Percentiles rank a stretch among this genome's conserved stretches.
Conservation (phyloP, 30 jellyfish, hydroid and myxozoan genomes). For the Chrysaora quinquecirrha region DNA sequence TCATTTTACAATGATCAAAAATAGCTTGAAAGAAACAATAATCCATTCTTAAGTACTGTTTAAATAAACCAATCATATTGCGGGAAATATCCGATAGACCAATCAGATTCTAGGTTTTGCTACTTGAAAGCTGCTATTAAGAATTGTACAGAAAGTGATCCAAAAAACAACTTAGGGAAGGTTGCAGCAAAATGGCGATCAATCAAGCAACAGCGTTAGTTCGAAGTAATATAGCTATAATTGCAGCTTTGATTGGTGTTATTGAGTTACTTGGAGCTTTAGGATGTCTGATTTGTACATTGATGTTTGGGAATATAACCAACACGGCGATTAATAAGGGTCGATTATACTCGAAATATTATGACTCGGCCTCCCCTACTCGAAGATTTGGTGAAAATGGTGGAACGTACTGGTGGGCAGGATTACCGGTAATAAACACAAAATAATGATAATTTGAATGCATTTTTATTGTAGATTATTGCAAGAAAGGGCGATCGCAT, state of each 20-base stretch:
- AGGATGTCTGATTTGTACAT: slow-evolving; percentile 50
- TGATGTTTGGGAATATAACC: slow-evolving; percentile 62
- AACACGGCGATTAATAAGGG: slow-evolving; percentile 42
- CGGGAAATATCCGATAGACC: neutral
- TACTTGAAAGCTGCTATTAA: slow-evolving; percentile 42
- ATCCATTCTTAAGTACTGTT: no score
- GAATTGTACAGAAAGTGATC: slow-evolving; percentile 48
- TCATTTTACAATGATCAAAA: no score
- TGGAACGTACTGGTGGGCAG: slow-evolving; percentile 82
- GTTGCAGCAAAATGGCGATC: slow-evolving; percentile 10
- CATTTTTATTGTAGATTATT: no score
- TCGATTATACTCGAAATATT: slow-evolving; percentile 53
- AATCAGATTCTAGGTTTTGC: neutral
- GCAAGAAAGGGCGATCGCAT: no score
- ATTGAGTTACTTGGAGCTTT: slow-evolving; percentile 63
- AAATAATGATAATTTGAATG: no score
- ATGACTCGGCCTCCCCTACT: slow-evolving; percentile 61
- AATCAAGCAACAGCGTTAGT: slow-evolving; percentile 4
- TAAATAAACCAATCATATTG: slow-evolving; percentile 28
- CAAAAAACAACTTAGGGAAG: slow-evolving; percentile 17
- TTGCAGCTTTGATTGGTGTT: slow-evolving; percentile 66
- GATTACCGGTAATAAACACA: slow-evolving; percentile 78
- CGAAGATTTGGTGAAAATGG: slow-evolving; percentile 66
- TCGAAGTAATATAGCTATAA: slow-evolving; percentile 14
- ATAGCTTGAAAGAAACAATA: no score